These are phyloP conservation scores for Pyrgilauda ruficollis DNA, from an alignment of 2,113 vertebrate species.

Conservation along the genomic window DNA sequence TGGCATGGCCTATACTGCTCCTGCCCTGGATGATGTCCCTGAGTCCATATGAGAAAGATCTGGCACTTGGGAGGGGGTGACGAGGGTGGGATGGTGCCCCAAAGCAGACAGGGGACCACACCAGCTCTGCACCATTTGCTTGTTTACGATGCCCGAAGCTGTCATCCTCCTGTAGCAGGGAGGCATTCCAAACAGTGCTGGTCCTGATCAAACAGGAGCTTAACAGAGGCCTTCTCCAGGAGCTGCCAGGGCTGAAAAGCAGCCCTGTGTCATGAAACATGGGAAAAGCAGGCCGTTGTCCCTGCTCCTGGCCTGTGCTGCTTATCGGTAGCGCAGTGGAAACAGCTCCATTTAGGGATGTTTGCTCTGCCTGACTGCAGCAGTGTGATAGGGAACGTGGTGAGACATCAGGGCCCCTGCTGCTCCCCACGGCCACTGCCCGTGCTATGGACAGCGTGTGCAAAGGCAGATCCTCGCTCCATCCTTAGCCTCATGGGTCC, in stretches of 20 bases:
- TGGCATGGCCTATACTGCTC: neutral
- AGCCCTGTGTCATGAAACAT: neutral
- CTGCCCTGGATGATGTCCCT: neutral
- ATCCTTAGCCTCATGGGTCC: neutral
- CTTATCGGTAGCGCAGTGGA: neutral
- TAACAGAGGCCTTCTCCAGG: neutral
- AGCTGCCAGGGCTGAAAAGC: neutral
- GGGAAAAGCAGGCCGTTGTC: neutral
- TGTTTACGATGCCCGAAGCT: neutral
- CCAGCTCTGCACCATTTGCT: neutral
- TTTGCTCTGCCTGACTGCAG: conserved; percentile 37
- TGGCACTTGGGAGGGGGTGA: neutral
- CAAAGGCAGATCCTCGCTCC: neutral
- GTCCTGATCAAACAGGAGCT: neutral
- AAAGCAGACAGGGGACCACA: neutral
- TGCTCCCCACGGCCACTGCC: neutral
- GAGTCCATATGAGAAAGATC: rapidly evolving
- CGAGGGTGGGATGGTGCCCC: rapidly evolving
- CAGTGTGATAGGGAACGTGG: neutral
- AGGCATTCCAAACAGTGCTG: neutral
- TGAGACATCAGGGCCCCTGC: neutral
- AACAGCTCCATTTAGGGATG: conserved; percentile 10
- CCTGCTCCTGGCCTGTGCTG: neutral
- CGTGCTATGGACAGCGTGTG: rapidly evolving
- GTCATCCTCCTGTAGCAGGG: neutral